These are phyloP conservation scores for Aphelocoma californica DNA, from an alignment of 2,797 vertebrate species.

Conservation along the genomic window DNA sequence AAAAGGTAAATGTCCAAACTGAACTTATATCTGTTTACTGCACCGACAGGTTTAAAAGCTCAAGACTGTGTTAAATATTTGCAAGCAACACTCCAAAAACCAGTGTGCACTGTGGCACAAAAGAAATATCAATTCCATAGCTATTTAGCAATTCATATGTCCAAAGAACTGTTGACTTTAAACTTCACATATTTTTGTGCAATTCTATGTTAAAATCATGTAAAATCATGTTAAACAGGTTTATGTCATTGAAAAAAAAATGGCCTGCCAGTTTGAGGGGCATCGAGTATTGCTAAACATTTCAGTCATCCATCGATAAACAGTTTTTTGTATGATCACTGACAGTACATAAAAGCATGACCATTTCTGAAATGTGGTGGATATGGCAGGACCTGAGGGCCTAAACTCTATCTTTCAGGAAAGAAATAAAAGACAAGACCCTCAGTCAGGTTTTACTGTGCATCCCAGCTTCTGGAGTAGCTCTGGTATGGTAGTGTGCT, in stretches of 20 bases:
- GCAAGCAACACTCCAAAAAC: background rate
- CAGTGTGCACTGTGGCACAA: fast-evolving
- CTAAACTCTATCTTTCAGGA: background rate
- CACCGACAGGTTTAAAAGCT: background rate
- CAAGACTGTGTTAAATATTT: background rate
- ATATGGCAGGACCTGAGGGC: background rate
- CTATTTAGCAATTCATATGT: background rate
- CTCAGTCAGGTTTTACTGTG: background rate
- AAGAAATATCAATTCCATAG: background rate
- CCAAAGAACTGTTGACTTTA: background rate
- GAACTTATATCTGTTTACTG: background rate
- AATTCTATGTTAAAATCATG: background rate
- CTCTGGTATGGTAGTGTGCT: background rate
- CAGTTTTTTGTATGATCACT: background rate
- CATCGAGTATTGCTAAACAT: background rate
- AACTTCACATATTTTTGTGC: background rate
- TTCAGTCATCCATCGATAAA: background rate
- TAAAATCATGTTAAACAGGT: background rate
- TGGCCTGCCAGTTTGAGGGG: background rate
- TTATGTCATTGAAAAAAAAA: background rate
- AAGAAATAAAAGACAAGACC: background rate
- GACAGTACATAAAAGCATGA: too few species aligned
- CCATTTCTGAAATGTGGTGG: background rate
- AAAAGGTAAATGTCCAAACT: background rate
- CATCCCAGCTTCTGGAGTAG: background rate